Evolutionary conservation across 2,888 invertebrate species (phyloP).

Genomic region (Physocephala rufipes): DNA sequence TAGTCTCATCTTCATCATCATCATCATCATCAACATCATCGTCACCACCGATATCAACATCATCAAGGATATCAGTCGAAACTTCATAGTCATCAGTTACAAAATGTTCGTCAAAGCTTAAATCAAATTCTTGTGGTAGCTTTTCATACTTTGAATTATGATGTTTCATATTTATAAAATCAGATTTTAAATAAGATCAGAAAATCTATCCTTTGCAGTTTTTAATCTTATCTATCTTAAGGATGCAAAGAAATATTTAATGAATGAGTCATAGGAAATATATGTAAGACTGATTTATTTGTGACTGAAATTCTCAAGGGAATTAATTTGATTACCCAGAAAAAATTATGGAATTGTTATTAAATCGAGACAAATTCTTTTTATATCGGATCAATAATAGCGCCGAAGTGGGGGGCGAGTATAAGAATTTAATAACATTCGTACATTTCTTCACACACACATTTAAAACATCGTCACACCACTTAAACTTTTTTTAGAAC

Average conservation of each 20-base stretch:
- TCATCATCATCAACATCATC: conserved; percentile 56
- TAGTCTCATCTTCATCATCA: conserved; percentile 60
- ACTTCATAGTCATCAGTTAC: conserved; percentile 43
- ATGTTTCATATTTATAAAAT: conserved; percentile 57
- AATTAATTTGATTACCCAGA: too few species aligned
- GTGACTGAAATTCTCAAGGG: neutral
- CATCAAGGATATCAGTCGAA: conserved; percentile 40
- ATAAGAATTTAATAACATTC: too few species aligned
- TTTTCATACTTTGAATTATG: conserved; percentile 64
- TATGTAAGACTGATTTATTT: neutral
- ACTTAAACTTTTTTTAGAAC: conserved; percentile 44
- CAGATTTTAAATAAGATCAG: neutral
- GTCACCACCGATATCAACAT: conserved; percentile 47
- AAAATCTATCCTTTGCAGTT: conserved; percentile 24
- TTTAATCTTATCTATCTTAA: neutral
- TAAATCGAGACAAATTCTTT: too few species aligned
- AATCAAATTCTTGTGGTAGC: conserved; percentile 65
- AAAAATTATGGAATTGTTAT: too few species aligned
- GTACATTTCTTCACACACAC: too few species aligned
- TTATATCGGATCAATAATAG: too few species aligned
- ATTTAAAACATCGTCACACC: too few species aligned
- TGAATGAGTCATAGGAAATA: neutral
- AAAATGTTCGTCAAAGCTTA: conserved; percentile 59
- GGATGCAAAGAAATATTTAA: neutral
- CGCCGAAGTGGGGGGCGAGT: too few species aligned